These are phyloP conservation scores for Heliocidaris erythrogramma DNA, from an alignment of 35 echinoderm and acorn worm genomes.

Conservation along the genomic window DNA sequence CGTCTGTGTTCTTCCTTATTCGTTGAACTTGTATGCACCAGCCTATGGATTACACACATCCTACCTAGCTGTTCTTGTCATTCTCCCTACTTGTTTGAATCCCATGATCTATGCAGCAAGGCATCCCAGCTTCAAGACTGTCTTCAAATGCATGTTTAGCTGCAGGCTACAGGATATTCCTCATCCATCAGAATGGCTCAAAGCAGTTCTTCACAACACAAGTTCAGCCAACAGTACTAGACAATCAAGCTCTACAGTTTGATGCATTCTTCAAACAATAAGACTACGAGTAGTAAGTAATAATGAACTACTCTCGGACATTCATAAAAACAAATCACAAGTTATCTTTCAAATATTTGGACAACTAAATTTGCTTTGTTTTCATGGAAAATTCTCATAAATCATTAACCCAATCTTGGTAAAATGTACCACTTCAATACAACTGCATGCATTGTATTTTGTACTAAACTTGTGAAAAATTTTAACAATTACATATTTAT, in stretches of 20 bases:
- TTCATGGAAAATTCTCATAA: too few relatives aligned
- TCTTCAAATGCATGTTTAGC: slow-evolving; percentile 11
- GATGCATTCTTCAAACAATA: background rate
- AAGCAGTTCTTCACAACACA: background rate
- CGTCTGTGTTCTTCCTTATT: slow-evolving; percentile 13
- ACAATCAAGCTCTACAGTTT: background rate
- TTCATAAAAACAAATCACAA: too few relatives aligned
- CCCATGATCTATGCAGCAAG: slow-evolving; percentile 3
- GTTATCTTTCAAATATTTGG: too few relatives aligned
- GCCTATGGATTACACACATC: background rate
- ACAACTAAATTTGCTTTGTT: too few relatives aligned
- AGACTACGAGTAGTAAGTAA: too few relatives aligned
- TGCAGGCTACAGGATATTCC: background rate
- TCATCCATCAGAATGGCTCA: slow-evolving; percentile 5
- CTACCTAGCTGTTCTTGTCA: background rate
- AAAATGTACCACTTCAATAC: too few relatives aligned
- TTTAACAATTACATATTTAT: too few relatives aligned
- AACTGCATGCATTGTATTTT: too few relatives aligned
- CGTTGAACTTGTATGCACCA: background rate
- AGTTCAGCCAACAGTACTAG: background rate
- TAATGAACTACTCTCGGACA: too few relatives aligned
- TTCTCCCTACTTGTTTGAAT: background rate
- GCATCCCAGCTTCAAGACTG: background rate
- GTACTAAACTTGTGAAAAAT: too few relatives aligned
- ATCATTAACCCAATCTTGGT: too few relatives aligned